These are phyloP conservation scores for Puffinus mauretanicus DNA, from an alignment of 2,113 vertebrate genomes.

Conservation along the genomic window DNA sequence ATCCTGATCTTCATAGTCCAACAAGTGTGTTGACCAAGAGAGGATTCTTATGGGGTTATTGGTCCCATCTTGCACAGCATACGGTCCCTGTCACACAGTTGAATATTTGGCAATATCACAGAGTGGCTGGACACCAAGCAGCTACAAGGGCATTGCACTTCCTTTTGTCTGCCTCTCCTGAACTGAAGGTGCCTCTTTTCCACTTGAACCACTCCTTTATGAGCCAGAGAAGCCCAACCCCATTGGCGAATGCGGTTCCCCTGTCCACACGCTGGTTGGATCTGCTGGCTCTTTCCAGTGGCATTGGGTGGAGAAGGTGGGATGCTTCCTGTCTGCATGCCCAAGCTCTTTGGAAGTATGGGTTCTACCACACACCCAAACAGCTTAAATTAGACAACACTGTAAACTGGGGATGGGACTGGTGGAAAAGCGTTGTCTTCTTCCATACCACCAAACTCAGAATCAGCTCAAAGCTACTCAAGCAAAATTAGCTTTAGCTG, in stretches of 20 bases:
- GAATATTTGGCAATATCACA: background rate
- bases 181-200: background rate
- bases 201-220: background rate
- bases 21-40: background rate
- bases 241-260: background rate
- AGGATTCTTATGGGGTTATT: background rate
- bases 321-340: background rate
- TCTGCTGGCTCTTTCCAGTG: background rate
- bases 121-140: background rate
- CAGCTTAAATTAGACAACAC: background rate
- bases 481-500: background rate
- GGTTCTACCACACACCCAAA: background rate
- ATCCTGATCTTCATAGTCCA: background rate
- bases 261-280: background rate
- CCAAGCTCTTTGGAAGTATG: background rate
- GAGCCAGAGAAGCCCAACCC: background rate
- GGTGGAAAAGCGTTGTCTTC: background rate
- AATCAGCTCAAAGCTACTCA: background rate
- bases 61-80: background rate
- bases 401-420: background rate
- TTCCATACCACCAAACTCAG: background rate
- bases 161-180: background rate
- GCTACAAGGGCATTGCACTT: background rate
- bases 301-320: background rate
- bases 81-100: background rate